phyloP scores from a whole-genome alignment of 2,797 vertebrate species.

The Fringilla coelebs region DNA sequence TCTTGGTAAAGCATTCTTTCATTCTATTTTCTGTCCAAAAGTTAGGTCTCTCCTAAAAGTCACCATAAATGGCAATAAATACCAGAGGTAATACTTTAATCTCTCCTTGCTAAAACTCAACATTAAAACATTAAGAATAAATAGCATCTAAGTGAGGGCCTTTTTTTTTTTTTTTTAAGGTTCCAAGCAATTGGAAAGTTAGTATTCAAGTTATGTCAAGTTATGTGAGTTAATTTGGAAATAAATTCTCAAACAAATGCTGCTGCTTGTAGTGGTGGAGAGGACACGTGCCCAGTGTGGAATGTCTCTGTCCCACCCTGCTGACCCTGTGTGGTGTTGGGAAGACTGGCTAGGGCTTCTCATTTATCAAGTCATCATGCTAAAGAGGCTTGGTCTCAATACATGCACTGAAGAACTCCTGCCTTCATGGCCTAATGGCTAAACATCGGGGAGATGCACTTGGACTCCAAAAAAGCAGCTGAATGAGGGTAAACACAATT shows the following conservation, averaged over 20 bases:
- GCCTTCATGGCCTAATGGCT: neutral
- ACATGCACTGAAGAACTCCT: neutral
- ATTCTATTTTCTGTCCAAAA: neutral
- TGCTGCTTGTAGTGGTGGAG: neutral
- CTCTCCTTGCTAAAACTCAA: neutral
- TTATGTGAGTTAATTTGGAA: neutral
- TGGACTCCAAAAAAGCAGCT: neutral
- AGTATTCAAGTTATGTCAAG: neutral
- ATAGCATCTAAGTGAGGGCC: neutral
- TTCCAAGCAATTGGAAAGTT: neutral
- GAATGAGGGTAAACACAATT: neutral
- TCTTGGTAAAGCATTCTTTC: neutral
- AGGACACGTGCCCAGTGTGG: neutral
- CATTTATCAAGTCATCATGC: neutral
- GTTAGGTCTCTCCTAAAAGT: neutral
- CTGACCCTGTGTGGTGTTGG: neutral
- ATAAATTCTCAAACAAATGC: neutral
- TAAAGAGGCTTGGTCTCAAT: neutral
- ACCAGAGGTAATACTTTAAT: neutral
- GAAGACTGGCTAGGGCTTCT: neutral
- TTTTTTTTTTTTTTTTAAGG: neutral
- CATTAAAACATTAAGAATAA: neutral
- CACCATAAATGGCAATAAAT: conserved; percentile 9
- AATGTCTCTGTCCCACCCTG: neutral
- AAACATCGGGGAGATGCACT: neutral